Evolutionary conservation across 2,888 invertebrate genomes (phyloP).

Genomic region (Lasius platythorax): DNA sequence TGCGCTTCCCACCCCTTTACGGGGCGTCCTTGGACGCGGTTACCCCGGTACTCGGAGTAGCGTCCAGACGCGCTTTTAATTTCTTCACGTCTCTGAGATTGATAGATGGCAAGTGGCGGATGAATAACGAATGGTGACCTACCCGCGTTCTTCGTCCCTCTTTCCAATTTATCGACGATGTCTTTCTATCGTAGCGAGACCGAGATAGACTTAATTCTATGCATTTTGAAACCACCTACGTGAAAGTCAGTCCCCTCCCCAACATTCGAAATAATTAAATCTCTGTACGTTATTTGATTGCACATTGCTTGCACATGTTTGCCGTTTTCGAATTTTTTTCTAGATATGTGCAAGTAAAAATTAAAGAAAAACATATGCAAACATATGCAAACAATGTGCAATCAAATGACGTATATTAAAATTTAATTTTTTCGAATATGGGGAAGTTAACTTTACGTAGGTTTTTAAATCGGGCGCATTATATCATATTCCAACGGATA

Average conservation of each 20-base stretch:
- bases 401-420: too few species aligned
- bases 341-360: too few species aligned
- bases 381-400: too few species aligned
- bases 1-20: background rate
- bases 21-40: constrained; percentile 18
- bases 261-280: too few species aligned
- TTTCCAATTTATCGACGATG: background rate
- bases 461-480: background rate
- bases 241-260: background rate
- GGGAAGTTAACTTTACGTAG: too few species aligned
- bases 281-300: too few species aligned
- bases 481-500: background rate
- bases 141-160: background rate
- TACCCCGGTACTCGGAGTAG: background rate
- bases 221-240: background rate
- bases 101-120: background rate
- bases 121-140: background rate
- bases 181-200: background rate
- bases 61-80: constrained; percentile 47
- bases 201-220: constrained; percentile 8
- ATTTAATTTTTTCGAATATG: too few species aligned
- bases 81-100: background rate
- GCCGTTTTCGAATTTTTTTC: too few species aligned
- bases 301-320: too few species aligned
- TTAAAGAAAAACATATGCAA: too few species aligned